Base-by-base conservation (phyloP, 2,113 vertebrate species). In the Colistium nudipinnis region DNA sequence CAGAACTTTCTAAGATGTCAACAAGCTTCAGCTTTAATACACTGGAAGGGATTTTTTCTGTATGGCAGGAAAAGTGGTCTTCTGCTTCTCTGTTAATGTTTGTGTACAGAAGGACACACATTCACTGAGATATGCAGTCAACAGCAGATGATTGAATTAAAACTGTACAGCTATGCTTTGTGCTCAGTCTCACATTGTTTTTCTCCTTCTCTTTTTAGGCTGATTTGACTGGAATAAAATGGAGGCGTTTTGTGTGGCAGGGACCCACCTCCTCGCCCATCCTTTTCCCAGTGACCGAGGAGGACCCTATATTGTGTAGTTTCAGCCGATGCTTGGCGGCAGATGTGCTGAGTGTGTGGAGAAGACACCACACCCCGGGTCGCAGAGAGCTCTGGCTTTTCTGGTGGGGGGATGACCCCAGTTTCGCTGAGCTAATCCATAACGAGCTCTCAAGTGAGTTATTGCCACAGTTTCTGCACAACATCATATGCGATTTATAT, bases 351-450 rank as follows among this genome's bases (percentile, higher is more conserved):
- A 97, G 97, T 16, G 98, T 99, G 68, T 99, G 98, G 98, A 93
- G 97, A 53, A 91, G 98, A 68, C 97, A 98, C 92, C 96, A 96
- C 91, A 94, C 94, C 63, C 96, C 96, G 0, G 98, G 98, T 47
- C 96, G 96, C 75, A 92, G 97, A 72, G 97, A 99, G 85, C 94
- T 99, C 52, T 98, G 97, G 98, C 95, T 99, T 82, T 99, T 99
- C 91, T 99, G 98, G 98, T 99, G 98, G 98, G 98, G 97, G 41
- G 97, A 99, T 67, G 96, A 98, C 89, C 98, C 96, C 75, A 98
- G 93, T 92, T 99, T 99, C 76, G 93, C 96, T n/a, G 97, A 98
- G 76, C 95, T 99, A 66, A 98, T 99, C 89, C 98, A 99, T 78
- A 97, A 97, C 80, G 97, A 98, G 51, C 95, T 99, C 71, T 89